Conservation (phyloP, 2,797 vertebrate species). For the Nothura maculosa region DNA sequence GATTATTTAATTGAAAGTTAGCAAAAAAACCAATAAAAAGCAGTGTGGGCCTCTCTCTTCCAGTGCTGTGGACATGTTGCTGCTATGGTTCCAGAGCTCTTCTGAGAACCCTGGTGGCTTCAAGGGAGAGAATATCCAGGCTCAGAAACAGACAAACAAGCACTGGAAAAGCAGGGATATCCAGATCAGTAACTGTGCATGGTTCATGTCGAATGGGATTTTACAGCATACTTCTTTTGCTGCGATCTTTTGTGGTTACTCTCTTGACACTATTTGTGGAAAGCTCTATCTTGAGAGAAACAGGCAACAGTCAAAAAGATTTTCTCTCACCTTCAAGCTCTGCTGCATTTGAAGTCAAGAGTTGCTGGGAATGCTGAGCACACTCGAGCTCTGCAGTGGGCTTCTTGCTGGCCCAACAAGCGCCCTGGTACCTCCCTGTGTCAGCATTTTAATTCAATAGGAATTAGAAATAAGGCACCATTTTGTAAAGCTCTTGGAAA, state of each 20-base stretch:
- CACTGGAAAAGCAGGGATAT: no score
- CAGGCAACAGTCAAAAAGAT: fast-evolving
- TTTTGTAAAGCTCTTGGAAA: background rate
- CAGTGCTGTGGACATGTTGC: fast-evolving
- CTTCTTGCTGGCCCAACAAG: background rate
- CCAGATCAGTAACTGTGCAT: no score
- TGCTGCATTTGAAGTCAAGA: background rate
- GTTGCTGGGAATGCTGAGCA: background rate
- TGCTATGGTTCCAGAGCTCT: background rate
- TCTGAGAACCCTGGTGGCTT: background rate
- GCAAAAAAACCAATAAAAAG: background rate
- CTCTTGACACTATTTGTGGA: background rate
- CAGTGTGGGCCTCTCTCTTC: background rate
- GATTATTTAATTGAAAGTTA: background rate
- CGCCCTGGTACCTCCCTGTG: background rate
- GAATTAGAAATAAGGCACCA: background rate
- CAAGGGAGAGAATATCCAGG: background rate
- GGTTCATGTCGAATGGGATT: background rate
- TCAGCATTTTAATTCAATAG: background rate
- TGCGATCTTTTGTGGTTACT: background rate
- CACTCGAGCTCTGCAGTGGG: background rate
- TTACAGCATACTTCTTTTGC: background rate
- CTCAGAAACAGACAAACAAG: no score
- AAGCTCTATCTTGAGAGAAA: background rate
- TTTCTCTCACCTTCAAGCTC: fast-evolving